These are phyloP conservation scores for Hiodon tergisus DNA, from an alignment of 2,113 vertebrate species.

Conservation along the genomic window DNA sequence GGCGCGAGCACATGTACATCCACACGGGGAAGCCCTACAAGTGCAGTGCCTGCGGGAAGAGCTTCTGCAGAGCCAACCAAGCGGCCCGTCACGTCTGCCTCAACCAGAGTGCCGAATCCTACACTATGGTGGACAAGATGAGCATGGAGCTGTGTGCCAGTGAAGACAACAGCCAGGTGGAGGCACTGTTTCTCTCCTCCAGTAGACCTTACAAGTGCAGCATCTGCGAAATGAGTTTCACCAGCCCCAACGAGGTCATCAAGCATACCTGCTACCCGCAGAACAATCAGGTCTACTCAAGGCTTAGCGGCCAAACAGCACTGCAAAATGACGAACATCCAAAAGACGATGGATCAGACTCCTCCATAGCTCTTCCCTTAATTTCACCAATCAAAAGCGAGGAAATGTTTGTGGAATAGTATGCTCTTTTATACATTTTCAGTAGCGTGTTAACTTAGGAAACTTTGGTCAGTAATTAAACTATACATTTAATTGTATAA, in stretches of 20 bases:
- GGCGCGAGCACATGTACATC: conserved; percentile 86
- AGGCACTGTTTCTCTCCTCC: conserved; percentile 73
- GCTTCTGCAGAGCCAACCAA: conserved; percentile 80
- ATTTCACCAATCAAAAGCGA: conserved; percentile 64
- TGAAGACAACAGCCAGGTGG: conserved; percentile 77
- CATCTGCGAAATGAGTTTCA: conserved; percentile 75
- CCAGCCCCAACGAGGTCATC: conserved; percentile 73
- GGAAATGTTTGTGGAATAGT: conserved; percentile 25
- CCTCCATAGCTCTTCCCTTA: conserved; percentile 63
- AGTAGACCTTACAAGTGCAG: conserved; percentile 81
- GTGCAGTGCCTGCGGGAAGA: conserved; percentile 80
- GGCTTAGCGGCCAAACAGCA: conserved; percentile 60
- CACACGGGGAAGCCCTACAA: conserved; percentile 84
- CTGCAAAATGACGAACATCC: conserved; percentile 33
- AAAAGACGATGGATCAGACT: conserved; percentile 58
- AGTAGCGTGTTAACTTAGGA: conserved; percentile 1
- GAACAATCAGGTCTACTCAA: conserved; percentile 63
- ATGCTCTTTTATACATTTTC: not conserved
- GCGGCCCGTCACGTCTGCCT: conserved; percentile 79
- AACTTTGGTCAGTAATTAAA: conserved; percentile 15
- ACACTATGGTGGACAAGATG: conserved; percentile 80
- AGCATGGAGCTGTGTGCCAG: conserved; percentile 77
- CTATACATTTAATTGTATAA: not conserved
- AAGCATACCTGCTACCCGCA: conserved; percentile 77
- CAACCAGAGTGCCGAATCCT: conserved; percentile 74